Conservation (phyloP, 23 tunicate genomes). For the Ascidia mentula region DNA sequence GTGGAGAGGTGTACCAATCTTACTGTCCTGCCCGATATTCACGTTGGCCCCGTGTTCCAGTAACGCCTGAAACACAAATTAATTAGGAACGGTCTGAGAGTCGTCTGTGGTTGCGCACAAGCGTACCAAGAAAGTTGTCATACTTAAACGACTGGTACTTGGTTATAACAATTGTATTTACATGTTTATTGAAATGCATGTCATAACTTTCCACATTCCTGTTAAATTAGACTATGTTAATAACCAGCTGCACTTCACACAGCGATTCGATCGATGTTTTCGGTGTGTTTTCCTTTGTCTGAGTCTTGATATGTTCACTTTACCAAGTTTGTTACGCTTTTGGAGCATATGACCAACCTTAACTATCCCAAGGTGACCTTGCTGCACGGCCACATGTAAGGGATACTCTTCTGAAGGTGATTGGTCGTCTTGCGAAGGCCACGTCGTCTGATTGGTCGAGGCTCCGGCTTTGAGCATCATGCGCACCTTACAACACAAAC, state of each 20-base stretch:
- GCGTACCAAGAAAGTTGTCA: too few relatives aligned
- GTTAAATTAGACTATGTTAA: too few relatives aligned
- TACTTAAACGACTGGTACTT: too few relatives aligned
- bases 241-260: too few relatives aligned
- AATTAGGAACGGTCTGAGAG: background rate
- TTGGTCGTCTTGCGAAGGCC: constrained; percentile 12
- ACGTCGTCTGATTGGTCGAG: constrained; percentile 21
- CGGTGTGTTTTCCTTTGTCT: too few relatives aligned
- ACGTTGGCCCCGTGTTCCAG: constrained; percentile 54
- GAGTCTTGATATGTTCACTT: too few relatives aligned
- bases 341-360: constrained; percentile 18
- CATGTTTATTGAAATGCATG: too few relatives aligned
- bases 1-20: constrained; percentile 59
- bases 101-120: too few relatives aligned
- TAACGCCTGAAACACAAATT: constrained; percentile 6
- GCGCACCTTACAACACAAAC: constrained; percentile 13
- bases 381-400: constrained; percentile 43
- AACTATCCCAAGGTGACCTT: constrained; percentile 41
- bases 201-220: too few relatives aligned
- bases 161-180: too few relatives aligned
- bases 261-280: too few relatives aligned
- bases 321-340: too few relatives aligned
- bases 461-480: constrained; percentile 47
- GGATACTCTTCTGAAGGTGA: constrained; percentile 32
- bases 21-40: constrained; percentile 58